Percentiles rank a stretch among this genome's conserved stretches.
These are phyloP conservation scores for Tyria jacobaeae DNA, from an alignment of 2,888 invertebrate species.

Conservation along the genomic window DNA sequence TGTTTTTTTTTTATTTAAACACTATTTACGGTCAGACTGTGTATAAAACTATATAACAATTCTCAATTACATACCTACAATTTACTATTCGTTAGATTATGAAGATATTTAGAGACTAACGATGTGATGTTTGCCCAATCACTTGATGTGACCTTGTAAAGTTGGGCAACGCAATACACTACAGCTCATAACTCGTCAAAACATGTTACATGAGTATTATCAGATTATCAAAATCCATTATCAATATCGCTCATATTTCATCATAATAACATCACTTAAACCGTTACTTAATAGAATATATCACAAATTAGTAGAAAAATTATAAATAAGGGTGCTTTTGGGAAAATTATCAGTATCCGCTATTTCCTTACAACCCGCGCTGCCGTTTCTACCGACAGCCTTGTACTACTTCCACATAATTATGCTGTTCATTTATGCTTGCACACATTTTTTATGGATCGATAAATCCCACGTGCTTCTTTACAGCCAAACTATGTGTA, in stretches of 20 bases:
- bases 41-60: constrained; percentile 30
- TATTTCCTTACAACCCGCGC: constrained; percentile 61
- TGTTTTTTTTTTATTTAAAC: too few species aligned
- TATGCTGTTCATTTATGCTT: constrained; percentile 62
- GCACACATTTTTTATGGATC: constrained; percentile 47
- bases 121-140: constrained; percentile 59
- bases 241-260: background rate
- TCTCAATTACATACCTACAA: constrained; percentile 40
- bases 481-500: background rate
- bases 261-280: background rate
- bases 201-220: constrained; percentile 21
- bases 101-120: constrained; percentile 56
- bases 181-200: constrained; percentile 53
- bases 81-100: constrained; percentile 60
- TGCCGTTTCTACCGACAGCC: constrained; percentile 71
- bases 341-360: constrained; percentile 63
- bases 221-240: constrained; percentile 36
- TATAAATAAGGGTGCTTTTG: constrained; percentile 44
- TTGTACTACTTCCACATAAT: constrained; percentile 74
- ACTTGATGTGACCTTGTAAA: constrained; percentile 64
- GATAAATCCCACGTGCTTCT: constrained; percentile 6
- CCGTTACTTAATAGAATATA: background rate
- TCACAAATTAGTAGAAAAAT: background rate
- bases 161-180: constrained; percentile 70
- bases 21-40: too few species aligned